A percentile compares a stretch with the other conserved stretches of the same genome.
phyloP scores from a whole-genome alignment of 2,113 vertebrate genomes.

The Ivindomyrus marchei region DNA sequence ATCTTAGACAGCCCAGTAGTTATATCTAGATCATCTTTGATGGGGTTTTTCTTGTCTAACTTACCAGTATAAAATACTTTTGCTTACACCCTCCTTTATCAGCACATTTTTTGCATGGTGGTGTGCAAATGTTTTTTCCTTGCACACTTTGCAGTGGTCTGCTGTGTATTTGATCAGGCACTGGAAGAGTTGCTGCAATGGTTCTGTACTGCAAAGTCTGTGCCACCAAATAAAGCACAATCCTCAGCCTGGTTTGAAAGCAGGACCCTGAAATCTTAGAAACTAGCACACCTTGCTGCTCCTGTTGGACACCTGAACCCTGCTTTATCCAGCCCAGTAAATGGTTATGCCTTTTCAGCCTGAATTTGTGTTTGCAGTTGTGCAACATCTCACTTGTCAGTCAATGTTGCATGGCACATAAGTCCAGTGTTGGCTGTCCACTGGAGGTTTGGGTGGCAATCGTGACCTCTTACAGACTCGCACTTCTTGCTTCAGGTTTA shows the following conservation, averaged over 20 bases:
- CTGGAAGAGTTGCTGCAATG: conserved; percentile 77
- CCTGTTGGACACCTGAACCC: conserved; percentile 83
- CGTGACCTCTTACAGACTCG: conserved; percentile 43
- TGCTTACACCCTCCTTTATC: conserved; percentile 75
- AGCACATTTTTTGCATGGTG: conserved; percentile 47
- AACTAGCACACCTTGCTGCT: conserved; percentile 28
- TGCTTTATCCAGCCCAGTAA: conserved; percentile 78
- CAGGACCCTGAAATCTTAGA: conserved; percentile 70
- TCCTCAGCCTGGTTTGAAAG: conserved; percentile 79
- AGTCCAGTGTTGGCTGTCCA: conserved; percentile 67
- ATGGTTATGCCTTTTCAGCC: conserved; percentile 80
- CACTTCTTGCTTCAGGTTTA: conserved; percentile 74
- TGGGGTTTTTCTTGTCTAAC: conserved; percentile 42
- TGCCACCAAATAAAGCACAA: conserved; percentile 75
- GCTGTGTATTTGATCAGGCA: conserved; percentile 81
- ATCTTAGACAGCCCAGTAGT: background rate
- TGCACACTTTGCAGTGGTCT: conserved; percentile 69
- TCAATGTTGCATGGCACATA: conserved; percentile 75
- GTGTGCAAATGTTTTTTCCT: conserved; percentile 26
- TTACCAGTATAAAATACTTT: conserved; percentile 75
- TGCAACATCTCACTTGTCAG: conserved; percentile 65
- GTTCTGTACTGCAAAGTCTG: conserved; percentile 85
- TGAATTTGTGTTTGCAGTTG: conserved; percentile 46
- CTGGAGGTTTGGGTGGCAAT: conserved; percentile 38
- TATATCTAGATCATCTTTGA: background rate